Percentiles rank a stretch among this genome's conserved stretches.
Conservation (phyloP, 2,113 vertebrate genomes). For the Microcebus ravelobensis region DNA sequence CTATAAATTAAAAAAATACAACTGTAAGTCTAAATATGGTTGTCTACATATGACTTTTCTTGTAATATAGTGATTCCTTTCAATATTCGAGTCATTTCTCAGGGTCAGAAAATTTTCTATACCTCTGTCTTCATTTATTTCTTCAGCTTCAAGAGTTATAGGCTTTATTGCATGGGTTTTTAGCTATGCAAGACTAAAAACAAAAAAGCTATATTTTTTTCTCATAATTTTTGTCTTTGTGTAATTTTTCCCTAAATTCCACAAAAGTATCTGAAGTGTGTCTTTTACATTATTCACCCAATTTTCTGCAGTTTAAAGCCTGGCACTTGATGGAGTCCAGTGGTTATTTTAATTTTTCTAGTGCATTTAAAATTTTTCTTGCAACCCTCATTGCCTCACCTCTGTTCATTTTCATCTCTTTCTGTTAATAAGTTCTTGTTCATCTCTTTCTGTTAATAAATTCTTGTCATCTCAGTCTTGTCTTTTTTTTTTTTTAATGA, state of each 20-base stretch:
- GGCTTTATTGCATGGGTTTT: not conserved
- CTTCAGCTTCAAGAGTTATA: not conserved
- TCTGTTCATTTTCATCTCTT: not conserved
- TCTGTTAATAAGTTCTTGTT: slow-evolving; percentile 4
- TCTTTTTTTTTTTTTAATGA: not conserved
- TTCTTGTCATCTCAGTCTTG: not conserved
- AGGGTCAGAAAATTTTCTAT: not conserved
- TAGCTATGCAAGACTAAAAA: not conserved
- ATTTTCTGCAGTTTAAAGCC: not conserved
- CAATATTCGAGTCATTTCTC: not conserved
- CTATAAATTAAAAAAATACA: not conserved
- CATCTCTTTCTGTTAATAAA: not conserved
- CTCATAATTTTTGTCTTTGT: not conserved
- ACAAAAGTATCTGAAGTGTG: not conserved
- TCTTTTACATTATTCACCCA: not conserved
- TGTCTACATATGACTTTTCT: not conserved
- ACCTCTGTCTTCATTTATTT: not conserved
- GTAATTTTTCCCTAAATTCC: not conserved
- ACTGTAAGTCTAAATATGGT: not conserved
- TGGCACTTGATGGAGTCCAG: not conserved
- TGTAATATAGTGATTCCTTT: not conserved
- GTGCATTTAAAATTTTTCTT: not conserved
- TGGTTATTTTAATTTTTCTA: not conserved
- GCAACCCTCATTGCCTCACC: not conserved
- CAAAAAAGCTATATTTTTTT: not conserved